A percentile compares a stretch with the other conserved stretches of the same genome.
These are phyloP conservation scores for Scaptomyza montana DNA, from an alignment of 1,140 invertebrate genomes.

Conservation along the genomic window DNA sequence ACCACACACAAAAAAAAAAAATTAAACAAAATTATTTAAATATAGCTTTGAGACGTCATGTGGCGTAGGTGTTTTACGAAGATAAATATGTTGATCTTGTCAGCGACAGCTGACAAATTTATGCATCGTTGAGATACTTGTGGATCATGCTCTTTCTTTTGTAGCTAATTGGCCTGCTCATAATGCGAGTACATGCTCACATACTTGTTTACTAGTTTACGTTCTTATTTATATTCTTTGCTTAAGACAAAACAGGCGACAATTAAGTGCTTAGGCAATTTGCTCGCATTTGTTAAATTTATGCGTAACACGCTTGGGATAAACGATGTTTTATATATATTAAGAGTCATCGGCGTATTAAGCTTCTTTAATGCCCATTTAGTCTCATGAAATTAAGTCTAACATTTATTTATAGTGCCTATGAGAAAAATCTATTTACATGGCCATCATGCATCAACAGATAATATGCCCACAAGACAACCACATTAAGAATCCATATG, in stretches of 20 bases:
- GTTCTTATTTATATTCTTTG: slow-evolving; percentile 35
- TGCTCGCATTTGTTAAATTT: slow-evolving; percentile 44
- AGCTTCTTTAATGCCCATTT: slow-evolving; percentile 49
- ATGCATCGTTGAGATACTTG: slow-evolving; percentile 49
- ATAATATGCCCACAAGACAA: slow-evolving; percentile 21
- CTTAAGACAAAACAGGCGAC: slow-evolving; percentile 31
- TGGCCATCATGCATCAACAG: slow-evolving; percentile 18
- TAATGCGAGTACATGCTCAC: slow-evolving; percentile 21
- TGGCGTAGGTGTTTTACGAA: slow-evolving; percentile 27
- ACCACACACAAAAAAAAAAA: slow-evolving; percentile 1
- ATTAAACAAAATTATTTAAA: slow-evolving; percentile 9
- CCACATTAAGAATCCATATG: slow-evolving; percentile 22
- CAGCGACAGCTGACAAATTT: slow-evolving; percentile 68
- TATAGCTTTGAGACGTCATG: slow-evolving; percentile 16
- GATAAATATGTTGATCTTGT: slow-evolving; percentile 38
- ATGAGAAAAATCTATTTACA: slow-evolving; percentile 58
- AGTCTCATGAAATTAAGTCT: slow-evolving; percentile 35
- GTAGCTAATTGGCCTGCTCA: slow-evolving; percentile 54
- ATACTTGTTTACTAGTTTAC: slow-evolving; percentile 15
- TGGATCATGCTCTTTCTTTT: slow-evolving; percentile 14
- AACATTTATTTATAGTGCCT: slow-evolving; percentile 48
- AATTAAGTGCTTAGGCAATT: slow-evolving; percentile 23
- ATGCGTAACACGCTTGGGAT: slow-evolving; percentile 32
- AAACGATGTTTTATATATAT: slow-evolving; percentile 50
- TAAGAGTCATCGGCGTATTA: slow-evolving; percentile 36